Base-by-base conservation (phyloP, 2,888 invertebrate genomes). In the Conomelus anceps region DNA sequence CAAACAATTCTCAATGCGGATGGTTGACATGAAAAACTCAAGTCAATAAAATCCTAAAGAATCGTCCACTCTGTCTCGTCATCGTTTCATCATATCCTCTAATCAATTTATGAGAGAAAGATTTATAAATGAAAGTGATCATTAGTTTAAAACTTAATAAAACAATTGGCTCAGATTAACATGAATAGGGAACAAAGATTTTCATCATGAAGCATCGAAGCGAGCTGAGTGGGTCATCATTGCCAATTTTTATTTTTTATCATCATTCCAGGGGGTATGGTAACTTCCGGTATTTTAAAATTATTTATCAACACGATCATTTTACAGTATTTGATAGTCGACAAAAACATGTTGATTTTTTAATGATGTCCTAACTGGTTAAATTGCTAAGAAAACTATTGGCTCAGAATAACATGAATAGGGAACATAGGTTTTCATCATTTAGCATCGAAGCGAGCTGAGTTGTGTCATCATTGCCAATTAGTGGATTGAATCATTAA, bases 381-480 rank as follows among this genome's bases (percentile, higher is more conserved):
- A 29, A 90, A 3, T 63, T 23, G 4, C 20, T 41, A 4, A 85
- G 90, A 7, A 7, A 26, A 7, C 11, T 26, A 7, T 26, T 26
- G 11, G 4, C 6, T 26, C 26, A 7, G 26, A 7, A 26, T 26
- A 7, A 11, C 11, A 85, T 22, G 1, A 22, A 9, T 84, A 84
- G 84, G 84, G 84, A 84, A 84, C 84, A 84, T 84, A 6, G 7
- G 11, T 85, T 23, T 85, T 85, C 85, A 85, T 22, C 4, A 23
- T 26, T n/a, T n/a, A 84, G n/a, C 4, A 85, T 85, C 22, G 85
- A 85, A 85, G 85, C 85, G 85, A 85, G 85, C 85, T 85, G 85
- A 85, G 85, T 85, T 23, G 85, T 85, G 23, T 85, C 85, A 85
- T 85, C 85, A 85, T 85, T 22, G 22, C 11, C 22, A 1, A 26